A percentile compares a stretch with the other conserved stretches of the same genome.
phyloP scores from a whole-genome alignment of 2,113 vertebrate genomes.

The Acinonyx jubatus region DNA sequence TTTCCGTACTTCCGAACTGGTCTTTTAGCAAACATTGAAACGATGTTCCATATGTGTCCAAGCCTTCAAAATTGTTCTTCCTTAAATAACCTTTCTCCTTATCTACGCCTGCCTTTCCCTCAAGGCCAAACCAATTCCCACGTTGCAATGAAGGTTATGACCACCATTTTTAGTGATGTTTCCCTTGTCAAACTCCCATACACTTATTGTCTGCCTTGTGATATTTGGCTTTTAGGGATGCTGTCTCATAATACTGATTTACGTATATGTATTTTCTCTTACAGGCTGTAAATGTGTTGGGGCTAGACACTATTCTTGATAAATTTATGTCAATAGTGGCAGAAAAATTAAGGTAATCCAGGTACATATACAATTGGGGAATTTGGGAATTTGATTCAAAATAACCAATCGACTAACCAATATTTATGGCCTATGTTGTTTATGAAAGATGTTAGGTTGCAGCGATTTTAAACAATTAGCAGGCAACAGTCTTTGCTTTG shows the following conservation, averaged over 20 bases:
- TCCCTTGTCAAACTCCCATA: not conserved
- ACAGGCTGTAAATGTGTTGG: not conserved
- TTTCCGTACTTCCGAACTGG: not conserved
- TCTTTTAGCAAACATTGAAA: not conserved
- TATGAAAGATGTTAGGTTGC: not conserved
- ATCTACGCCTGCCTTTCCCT: not conserved
- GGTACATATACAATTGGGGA: not conserved
- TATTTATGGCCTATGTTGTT: not conserved
- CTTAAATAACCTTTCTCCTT: not conserved
- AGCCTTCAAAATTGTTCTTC: not conserved
- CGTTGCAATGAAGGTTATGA: not conserved
- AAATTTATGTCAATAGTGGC: not conserved
- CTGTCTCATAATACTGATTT: not conserved
- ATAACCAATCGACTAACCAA: not conserved
- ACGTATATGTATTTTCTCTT: not conserved
- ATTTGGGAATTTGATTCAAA: not conserved
- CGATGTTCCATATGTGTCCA: not conserved
- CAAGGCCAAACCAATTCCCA: not conserved
- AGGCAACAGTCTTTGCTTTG: not conserved
- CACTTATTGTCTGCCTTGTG: not conserved
- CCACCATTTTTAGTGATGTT: not conserved
- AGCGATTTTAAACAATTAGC: not conserved
- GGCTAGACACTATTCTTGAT: not conserved
- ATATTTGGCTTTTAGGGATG: not conserved
- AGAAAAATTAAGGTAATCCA: not conserved